Evolutionary conservation across 1,140 invertebrate genomes (phyloP), one percentile per base, ranked within the genome.

Genomic region (Leguminivora glycinivorella): DNA sequence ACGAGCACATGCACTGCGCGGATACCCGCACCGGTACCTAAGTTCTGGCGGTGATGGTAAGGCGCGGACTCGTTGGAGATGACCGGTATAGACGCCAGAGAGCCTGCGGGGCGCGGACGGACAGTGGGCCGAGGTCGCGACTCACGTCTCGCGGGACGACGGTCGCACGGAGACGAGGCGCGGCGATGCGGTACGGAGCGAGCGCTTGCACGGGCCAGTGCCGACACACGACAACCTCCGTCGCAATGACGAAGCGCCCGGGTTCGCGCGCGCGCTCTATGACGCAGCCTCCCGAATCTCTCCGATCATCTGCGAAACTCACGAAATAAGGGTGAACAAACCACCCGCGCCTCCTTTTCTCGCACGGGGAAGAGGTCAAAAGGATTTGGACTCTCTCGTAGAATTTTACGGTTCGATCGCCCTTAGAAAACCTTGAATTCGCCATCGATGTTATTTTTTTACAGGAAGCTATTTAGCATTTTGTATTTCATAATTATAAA

Each of bases 171-270:
- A 63, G 66, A 70, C 60, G 76, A 76, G 78, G 71, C 73, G 75
- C 79, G 78, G 76, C 77, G 78, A 70, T 72, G 76, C 80, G 79
- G 75, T 78, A 79, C 78, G 80, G 76, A 75, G 81, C 79, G 78
- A 83, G 79, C 84, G 83, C 82, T 86, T 80, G 81, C 82, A 82
- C 85, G 83, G 86, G 75, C 87, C 83, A 84, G 82, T 84, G 85
- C 87, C 78, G 86, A 90, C 83, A 88, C 82, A 85, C 85, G 83
- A 89, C 85, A 89, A 87, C 86, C 85, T 89, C 85, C 88, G 88
- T 85, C 88, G 88, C 88, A 89, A 89, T 89, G 88, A 83, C 88
- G 88, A 88, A 89, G 81, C 85, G 87, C 84, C 87, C 86, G 88
- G 87, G 87, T 76, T 87, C 87, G 88, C 88, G 88, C 86, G 86